Evolutionary conservation across 1,140 invertebrate species (phyloP).

Genomic region (Drosophila kikkawai): DNA sequence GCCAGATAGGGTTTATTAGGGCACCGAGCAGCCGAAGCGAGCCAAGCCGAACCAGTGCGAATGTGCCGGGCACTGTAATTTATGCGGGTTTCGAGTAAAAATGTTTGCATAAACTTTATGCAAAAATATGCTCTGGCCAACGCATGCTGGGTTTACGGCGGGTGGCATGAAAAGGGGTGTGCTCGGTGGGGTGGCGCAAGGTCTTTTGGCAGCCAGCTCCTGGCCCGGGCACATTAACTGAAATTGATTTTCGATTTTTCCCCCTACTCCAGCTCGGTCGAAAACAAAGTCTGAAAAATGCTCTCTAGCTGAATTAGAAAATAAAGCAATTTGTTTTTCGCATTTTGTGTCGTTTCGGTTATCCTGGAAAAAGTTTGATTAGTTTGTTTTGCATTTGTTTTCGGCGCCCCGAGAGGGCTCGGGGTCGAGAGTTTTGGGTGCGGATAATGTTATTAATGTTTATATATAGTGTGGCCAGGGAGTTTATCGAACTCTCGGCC

Average conservation of each 20-base stretch:
- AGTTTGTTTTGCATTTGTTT: slow-evolving; percentile 71
- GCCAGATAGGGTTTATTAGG: slow-evolving; percentile 60
- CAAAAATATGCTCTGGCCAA: slow-evolving; percentile 62
- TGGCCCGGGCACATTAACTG: slow-evolving; percentile 70
- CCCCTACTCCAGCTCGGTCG: neutral
- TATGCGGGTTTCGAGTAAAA: slow-evolving; percentile 64
- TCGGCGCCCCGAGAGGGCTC: neutral
- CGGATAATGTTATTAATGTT: slow-evolving; percentile 78
- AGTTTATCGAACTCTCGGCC: slow-evolving; percentile 54
- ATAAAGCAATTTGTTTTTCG: slow-evolving; percentile 79
- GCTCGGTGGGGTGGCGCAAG: slow-evolving; percentile 10
- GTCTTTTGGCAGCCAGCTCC: slow-evolving; percentile 16
- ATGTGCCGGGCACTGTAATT: slow-evolving; percentile 45
- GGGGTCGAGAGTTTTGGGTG: slow-evolving; percentile 3
- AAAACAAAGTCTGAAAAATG: slow-evolving; percentile 48
- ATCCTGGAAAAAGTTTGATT: slow-evolving; percentile 72
- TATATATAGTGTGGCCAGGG: slow-evolving; percentile 39
- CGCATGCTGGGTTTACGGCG: slow-evolving; percentile 31
- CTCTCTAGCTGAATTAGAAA: slow-evolving; percentile 63
- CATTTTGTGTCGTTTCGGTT: slow-evolving; percentile 63
- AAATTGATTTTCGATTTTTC: slow-evolving; percentile 81
- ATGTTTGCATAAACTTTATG: slow-evolving; percentile 66
- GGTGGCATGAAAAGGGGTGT: neutral
- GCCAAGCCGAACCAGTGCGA: slow-evolving; percentile 27
- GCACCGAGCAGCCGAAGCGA: slow-evolving; percentile 19